These are phyloP conservation scores for Hafferia zeledoni DNA, from an alignment of 2,797 vertebrate species.

Conservation along the genomic window DNA sequence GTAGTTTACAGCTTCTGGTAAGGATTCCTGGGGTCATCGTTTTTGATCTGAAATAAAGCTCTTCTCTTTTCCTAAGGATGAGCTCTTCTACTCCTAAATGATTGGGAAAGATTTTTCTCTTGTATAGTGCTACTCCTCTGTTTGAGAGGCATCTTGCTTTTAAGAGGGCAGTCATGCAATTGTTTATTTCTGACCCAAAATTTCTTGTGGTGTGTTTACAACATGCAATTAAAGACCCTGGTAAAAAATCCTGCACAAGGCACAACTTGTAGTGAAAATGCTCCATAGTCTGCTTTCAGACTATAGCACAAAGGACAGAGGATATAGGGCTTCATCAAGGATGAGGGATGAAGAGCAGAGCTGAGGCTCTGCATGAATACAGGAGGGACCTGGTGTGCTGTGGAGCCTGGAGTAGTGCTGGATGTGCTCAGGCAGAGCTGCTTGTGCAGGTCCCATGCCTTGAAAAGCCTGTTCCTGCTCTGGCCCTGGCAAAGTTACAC, in stretches of 20 bases:
- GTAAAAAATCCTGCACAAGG: neutral
- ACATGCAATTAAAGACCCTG: neutral
- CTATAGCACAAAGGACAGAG: neutral
- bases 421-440: neutral
- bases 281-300: neutral
- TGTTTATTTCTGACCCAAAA: neutral
- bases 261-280: neutral
- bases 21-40: conserved; percentile 9
- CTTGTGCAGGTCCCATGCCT: neutral
- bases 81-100: neutral
- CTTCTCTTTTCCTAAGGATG: neutral
- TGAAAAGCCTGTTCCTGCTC: neutral
- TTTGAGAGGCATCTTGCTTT: neutral
- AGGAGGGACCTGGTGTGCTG: rapidly evolving
- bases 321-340: neutral
- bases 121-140: neutral
- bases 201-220: neutral
- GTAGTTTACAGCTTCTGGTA: conserved; percentile 8
- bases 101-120: neutral
- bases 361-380: neutral
- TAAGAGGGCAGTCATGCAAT: neutral
- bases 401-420: rapidly evolving
- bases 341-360: neutral
- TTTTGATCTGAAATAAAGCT: neutral
- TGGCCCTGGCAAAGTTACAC: neutral